Evolutionary conservation across 2,888 invertebrate genomes (phyloP), one percentile per base, ranked within the genome.

Genomic region (Chirona hameri): DNA sequence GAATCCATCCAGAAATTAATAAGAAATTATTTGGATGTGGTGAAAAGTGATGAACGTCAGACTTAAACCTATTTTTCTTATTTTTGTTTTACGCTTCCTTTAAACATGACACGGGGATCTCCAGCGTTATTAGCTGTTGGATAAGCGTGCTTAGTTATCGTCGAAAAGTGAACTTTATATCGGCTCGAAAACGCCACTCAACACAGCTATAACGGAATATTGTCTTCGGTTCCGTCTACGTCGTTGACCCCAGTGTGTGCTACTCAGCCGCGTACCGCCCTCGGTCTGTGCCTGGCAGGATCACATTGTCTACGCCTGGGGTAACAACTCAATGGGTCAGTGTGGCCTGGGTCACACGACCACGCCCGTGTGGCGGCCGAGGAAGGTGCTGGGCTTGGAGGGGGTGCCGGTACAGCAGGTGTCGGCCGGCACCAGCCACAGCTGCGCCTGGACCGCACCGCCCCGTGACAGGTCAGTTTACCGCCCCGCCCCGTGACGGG

Each of bases 261-360:
- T 60, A 21, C 9, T 24, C 60, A 24, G n/a, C 1, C 24, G 39
- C 7, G 39, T 39, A 39, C 7, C 39, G 24, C 60, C 60, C 29
- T 27, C 9, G 27, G 29, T 69, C 65, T 69, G 65, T 27, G 39
- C 39, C 39, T 24, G 7, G 39, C 76, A 76, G 76, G 76, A 76
- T 82, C 84, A 65, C 85, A 86, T 87, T 84, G 88, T 89, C 46
- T 91, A 89, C 87, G 90, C 91, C 0, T 91, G 91, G 91, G 91
- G 92, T n/a, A 90, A 90, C 85, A 92, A 92, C 86, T 90, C 90
- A 0, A 91, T 91, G 90, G 92, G 92, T 1, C 91, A 92, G 86
- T 92, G 92, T 87, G 92, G 92, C 0, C 90, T 90, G 85, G 91
- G 92, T 5, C 91, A 91, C 86, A 89, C 90, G 0, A 90, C 90